Evolutionary conservation across 2,888 invertebrate species (phyloP), one percentile per base, ranked within the genome.

Genomic region (Smittia aterrima): DNA sequence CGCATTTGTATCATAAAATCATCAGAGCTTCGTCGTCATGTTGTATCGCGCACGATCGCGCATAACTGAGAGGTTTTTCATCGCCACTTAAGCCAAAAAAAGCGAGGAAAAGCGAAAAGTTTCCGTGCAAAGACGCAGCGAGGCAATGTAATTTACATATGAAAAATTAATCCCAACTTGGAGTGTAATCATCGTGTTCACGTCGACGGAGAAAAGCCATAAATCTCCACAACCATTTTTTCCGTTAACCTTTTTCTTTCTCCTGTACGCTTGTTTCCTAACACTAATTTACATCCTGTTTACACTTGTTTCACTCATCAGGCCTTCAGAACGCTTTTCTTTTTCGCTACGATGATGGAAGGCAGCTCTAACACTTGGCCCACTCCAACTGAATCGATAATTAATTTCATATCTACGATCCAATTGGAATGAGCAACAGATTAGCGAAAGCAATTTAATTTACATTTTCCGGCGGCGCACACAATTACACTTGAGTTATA

Each of bases 281-380:
- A 47, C 47, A 47, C 47, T 47, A 47, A 47, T 47, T 47, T 47
- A 47, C 47, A 58, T 58, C 58, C 58, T 58, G 58, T 58, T 58
- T 58, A 22, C 58, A 58, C 58, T 58, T 58, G 58, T 58, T 58
- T 24, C 58, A 47, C 47, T 47, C n/a, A 7, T 38, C 11, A 7
- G 38, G 38, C 38, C n/a, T n/a, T n/a, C n/a, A n/a, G n/a, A n/a
- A n/a, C 38, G 38, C 38, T 38, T 38, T 38, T 38, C 38, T 38
- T 38, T 38, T 38, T n/a, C n/a, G n/a, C n/a, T n/a, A n/a, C n/a
- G n/a, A n/a, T 58, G 58, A 58, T 58, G 22, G n/a, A 58, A 2
- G 58, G 22, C 58, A 18, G 58, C 22, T 58, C 22, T 2, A 6
- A 2, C n/a, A 22, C 58, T 58, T n/a, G 2, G 58, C 58, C 58